Evolutionary conservation across 2,888 invertebrate species (phyloP), one percentile per base, ranked within the genome.

Genomic region (Philaethria dido): DNA sequence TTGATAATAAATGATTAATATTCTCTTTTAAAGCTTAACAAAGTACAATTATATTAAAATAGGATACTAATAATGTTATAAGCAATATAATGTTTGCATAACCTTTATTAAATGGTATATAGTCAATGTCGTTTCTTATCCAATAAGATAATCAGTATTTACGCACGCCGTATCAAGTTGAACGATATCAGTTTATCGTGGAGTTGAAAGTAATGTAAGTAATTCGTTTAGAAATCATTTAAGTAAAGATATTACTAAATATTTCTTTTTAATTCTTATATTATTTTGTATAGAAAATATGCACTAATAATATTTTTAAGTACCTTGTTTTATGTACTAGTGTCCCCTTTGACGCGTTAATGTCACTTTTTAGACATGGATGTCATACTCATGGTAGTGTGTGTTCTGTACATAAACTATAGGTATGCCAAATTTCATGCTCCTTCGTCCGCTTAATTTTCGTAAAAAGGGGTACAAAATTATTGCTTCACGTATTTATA

Each of bases 51-150:
- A 39, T 13, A 39, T 13, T 6, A 25, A 50, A 9, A 33, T 13
- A 13, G 4, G 16, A 52, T 33, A 45, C 16, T 52, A 52, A 11
- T 29, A 29, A 29, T 4, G 29, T 4, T 52, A 52, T 52, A 22
- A 11, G 9, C 5, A 42, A 20, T 42, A 39, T 57, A 67, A 44
- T 52, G 61, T 44, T 69, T 69, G 64, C 55, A 67, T 61, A 69
- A 69, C 64, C 57, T 67, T 69, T 61, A 64, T 48, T 62, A 67
- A 67, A 64, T 52, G 60, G 54, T 18, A 39, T 63, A 62, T 14
- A 61, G 36, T 64, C 64, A 57, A 54, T 66, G 66, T 67, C 64
- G 55, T 64, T 67, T 20, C 14, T 62, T 67, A 69, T 69, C 69
- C 11, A 45, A 8, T 36, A 44, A 64, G 67, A 69, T 64, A 50